Percentiles rank a stretch among this genome's conserved stretches.
Evolutionary conservation across 2,113 vertebrate species (phyloP).

Genomic region (Petroica traversi): DNA sequence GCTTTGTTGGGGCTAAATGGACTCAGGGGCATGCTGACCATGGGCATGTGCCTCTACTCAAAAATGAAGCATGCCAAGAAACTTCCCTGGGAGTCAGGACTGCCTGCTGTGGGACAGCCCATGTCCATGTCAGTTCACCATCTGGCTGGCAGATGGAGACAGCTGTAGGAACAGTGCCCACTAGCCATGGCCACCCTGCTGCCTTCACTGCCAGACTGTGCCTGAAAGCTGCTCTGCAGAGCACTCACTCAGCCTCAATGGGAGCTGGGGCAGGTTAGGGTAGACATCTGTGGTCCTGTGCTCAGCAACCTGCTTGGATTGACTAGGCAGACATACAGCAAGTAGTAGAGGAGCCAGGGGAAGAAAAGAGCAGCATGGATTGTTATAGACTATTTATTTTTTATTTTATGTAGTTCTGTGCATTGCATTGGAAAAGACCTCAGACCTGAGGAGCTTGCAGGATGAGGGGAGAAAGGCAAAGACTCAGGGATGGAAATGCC

Average conservation of each 20-base stretch:
- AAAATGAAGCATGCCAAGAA: background rate
- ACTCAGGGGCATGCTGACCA: fast-evolving
- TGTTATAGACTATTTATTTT: background rate
- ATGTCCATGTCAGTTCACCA: background rate
- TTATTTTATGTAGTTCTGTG: background rate
- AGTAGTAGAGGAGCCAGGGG: background rate
- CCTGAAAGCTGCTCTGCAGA: background rate
- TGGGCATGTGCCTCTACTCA: fast-evolving
- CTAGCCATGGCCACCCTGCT: background rate
- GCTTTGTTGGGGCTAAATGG: background rate
- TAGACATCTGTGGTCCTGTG: background rate
- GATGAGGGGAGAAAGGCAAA: background rate
- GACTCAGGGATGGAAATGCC: background rate
- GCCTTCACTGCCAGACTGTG: background rate
- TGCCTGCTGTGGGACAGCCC: background rate
- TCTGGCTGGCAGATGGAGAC: background rate
- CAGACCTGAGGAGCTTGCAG: background rate
- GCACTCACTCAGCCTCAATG: background rate
- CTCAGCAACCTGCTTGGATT: background rate
- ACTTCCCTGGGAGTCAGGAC: background rate
- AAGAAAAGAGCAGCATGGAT: background rate
- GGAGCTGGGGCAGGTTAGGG: background rate
- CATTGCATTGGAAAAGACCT: background rate
- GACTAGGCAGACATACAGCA: background rate
- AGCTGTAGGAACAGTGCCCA: background rate